Evolutionary conservation across 2,113 vertebrate species (phyloP).

Genomic region (Ariopsis seemanni): DNA sequence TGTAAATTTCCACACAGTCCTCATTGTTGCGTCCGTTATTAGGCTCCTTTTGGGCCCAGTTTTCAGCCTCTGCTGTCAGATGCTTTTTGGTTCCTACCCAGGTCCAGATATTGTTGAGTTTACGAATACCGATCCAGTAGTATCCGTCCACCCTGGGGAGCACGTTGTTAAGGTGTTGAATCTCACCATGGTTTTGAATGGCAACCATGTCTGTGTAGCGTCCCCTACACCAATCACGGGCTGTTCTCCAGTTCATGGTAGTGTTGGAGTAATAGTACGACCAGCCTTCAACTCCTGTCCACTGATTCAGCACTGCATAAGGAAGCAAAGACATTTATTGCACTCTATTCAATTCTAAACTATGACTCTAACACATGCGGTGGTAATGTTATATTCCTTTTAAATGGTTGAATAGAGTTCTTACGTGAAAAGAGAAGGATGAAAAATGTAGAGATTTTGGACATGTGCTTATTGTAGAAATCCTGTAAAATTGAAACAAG

Average conservation of each 20-base stretch:
- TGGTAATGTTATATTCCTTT: not conserved
- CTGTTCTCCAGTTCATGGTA: conserved; percentile 71
- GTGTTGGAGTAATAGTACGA: conserved; percentile 72
- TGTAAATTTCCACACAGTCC: conserved; percentile 95
- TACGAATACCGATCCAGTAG: conserved; percentile 96
- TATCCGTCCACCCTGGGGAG: conserved; percentile 67
- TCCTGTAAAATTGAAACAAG: conserved; percentile 41
- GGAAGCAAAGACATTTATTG: conserved; percentile 1
- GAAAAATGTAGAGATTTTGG: not conserved
- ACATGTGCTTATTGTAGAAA: not conserved
- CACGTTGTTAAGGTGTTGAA: conserved; percentile 72
- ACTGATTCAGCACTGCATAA: conserved; percentile 65
- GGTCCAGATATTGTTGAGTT: conserved; percentile 77
- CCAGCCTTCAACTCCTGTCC: conserved; percentile 75
- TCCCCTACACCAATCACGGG: conserved; percentile 76
- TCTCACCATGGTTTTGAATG: conserved; percentile 90
- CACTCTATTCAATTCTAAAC: not conserved
- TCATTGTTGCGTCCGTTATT: conserved; percentile 79
- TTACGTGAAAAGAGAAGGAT: conserved; percentile 46
- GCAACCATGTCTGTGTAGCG: conserved; percentile 88
- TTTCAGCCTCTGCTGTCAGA: conserved; percentile 77
- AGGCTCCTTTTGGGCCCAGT: conserved; percentile 85
- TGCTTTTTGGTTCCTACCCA: conserved; percentile 88
- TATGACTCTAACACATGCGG: not conserved
- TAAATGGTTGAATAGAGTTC: not conserved